Percentiles rank a stretch among this genome's conserved stretches.
phyloP scores from a whole-genome alignment of 2,797 vertebrate genomes.

The Acipenser transmontanus region DNA sequence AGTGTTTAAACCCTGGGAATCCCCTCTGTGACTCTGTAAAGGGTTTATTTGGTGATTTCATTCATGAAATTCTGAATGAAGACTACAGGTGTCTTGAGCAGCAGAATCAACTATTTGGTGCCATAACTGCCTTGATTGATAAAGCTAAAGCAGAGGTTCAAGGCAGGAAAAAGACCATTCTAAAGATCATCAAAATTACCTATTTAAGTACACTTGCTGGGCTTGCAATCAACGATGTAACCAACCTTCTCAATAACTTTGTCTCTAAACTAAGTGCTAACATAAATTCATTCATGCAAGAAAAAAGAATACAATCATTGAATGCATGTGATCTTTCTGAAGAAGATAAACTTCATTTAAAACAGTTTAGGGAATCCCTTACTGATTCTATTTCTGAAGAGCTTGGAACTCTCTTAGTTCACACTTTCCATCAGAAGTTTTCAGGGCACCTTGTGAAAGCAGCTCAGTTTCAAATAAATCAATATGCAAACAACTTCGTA shows the following conservation, averaged over 20 bases:
- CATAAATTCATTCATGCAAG: too few relatives aligned
- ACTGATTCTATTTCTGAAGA: not conserved
- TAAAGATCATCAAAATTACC: not conserved
- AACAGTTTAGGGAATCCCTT: not conserved
- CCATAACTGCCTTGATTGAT: not conserved
- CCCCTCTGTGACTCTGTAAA: too few relatives aligned
- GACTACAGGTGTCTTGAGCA: too few relatives aligned
- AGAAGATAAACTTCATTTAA: too few relatives aligned
- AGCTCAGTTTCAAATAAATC: conserved; percentile 1
- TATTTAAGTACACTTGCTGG: not conserved
- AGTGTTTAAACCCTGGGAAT: too few relatives aligned
- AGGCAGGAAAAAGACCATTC: not conserved
- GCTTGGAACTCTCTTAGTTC: not conserved
- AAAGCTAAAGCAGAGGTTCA: conserved; percentile 2
- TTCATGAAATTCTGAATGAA: not conserved
- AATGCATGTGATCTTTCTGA: too few relatives aligned
- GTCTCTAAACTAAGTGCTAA: not conserved
- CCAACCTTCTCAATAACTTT: not conserved
- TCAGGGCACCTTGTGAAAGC: conserved; percentile 7
- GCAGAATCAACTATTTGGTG: too few relatives aligned
- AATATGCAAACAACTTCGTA: not conserved
- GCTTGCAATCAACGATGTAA: not conserved
- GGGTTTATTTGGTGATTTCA: too few relatives aligned
- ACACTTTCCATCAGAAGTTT: conserved; percentile 14
- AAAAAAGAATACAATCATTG: too few relatives aligned